Evolutionary conservation across 92 coral and sea anemone species (phyloP), one percentile per base, ranked within the genome.

Genomic region (Diadumene lineata): DNA sequence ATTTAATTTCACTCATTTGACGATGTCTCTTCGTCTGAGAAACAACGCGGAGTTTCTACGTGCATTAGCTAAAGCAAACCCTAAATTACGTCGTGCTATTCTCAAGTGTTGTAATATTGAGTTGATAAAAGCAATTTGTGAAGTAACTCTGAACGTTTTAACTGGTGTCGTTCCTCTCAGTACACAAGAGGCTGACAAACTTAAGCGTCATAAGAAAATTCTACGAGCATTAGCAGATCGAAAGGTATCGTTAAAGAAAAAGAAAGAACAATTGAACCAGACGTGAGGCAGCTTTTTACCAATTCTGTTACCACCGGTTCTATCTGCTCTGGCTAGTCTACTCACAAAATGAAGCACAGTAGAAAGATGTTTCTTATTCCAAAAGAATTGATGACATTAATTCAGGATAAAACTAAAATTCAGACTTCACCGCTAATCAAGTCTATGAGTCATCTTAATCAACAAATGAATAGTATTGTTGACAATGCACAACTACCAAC

Each of bases 371-470:
- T 56, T 56, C 24, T 56, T 6, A 25, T 56, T n/a, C 62, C 62
- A 6, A 25, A 56, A 56, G 62, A 56, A 21, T 6, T 56, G 21
- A 56, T 9, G 62, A n/a, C 11, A 10, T 56, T 56, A 21, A 56
- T 56, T 8, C 9, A 56, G 4, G 21, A 56, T 10, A 56, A 25
- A 56, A 56, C 23, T 6, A 25, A 56, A 6, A 11, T 56, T 56
- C 62, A 56, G 23, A 56, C 62, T 6, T 56, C 62, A 6, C 62
- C 62, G 6, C 23, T 56, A 25, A 21, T 56, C 7, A 56, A 56
- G 22, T 56, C 62, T 6, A 56, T 56, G 62, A 56, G 62, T n/a
- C 7, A 11, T 17, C 71, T 66, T 28, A 66, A 34, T 34, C 71
- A 66, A 51, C 71, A 66, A 34, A 66, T 66, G 71, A 17, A 7